Evolutionary conservation across 2,888 invertebrate genomes (phyloP).

Genomic region (Muscina levida): DNA sequence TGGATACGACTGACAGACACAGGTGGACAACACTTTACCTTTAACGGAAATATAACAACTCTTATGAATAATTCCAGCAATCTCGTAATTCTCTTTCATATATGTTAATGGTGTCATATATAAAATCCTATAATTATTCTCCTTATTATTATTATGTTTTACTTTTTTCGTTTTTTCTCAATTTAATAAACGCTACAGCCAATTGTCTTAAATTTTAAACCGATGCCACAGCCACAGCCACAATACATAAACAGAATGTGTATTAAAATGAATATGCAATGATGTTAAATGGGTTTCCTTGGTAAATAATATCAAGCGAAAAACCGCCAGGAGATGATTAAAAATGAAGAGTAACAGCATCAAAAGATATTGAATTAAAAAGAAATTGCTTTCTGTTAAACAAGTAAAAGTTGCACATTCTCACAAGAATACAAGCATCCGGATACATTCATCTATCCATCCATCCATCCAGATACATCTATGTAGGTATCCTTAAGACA

Average conservation of each 20-base stretch:
- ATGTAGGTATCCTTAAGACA: background rate
- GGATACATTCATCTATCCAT: background rate
- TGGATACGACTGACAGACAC: too few species aligned
- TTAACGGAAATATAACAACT: too few species aligned
- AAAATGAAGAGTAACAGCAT: constrained; percentile 13
- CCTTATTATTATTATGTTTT: too few species aligned
- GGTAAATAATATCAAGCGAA: constrained; percentile 24
- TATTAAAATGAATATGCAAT: constrained; percentile 29
- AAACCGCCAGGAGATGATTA: constrained; percentile 28
- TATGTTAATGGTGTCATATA: too few species aligned
- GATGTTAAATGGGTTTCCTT: constrained; percentile 19
- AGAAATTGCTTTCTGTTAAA: constrained; percentile 17
- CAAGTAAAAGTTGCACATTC: background rate
- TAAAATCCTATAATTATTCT: too few species aligned
- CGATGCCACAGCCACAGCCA: too few species aligned
- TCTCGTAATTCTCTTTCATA: too few species aligned
- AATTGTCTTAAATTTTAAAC: too few species aligned
- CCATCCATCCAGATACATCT: background rate
- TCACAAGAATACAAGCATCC: background rate
- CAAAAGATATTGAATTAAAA: constrained; percentile 35
- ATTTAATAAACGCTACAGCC: too few species aligned
- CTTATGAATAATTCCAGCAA: too few species aligned
- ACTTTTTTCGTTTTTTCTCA: too few species aligned
- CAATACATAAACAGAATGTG: constrained; percentile 4
- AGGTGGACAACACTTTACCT: too few species aligned